Evolutionary conservation across 1,140 invertebrate species (phyloP), one percentile per base, ranked within the genome.

Genomic region (Maniola jurtina): DNA sequence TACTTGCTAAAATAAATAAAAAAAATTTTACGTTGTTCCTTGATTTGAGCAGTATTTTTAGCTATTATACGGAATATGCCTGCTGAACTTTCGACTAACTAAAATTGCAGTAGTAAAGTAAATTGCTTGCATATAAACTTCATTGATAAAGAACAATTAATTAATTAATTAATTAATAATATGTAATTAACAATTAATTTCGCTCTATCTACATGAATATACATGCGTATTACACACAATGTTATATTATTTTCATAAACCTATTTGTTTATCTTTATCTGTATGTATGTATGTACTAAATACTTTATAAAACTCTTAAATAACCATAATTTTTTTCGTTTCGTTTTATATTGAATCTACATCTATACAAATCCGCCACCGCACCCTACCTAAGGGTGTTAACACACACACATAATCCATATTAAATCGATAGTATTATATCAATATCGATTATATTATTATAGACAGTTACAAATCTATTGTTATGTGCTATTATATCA

Each of bases 351-450:
- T 79, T 76, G 70, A 77, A 73, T 77, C 80, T 86, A 86, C 66
- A 64, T 58, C 77, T 84, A 84, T 73, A 80, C 80, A 79, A 75
- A 64, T 83, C 85, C 85, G 70, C 80, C 84, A 88, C 85, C 65
- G 75, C 78, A 73, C 56, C 74, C 73, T 78, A 83, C 68, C 6
- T 7, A 25, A 25, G 6, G 16, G 5, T 10, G 13, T 54, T 2
- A 34, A 5, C 8, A 81, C 25, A 25, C 25, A 1, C 25, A 25
- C 25, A 25, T 4, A 25, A 25, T 25, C 25, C 1, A 25, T 25
- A 25, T 25, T 25, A 25, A 25, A 25, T 25, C 25, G 25, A 25
- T 25, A 25, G 25, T 25, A 25, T 25, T 25, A 4, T n/a, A 25
- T 25, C 25, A 25, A 25, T 25, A 25, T 25, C 25, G 25, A 25